Conservation (phyloP, 2,797 vertebrate genomes). For the Lateolabrax maculatus region DNA sequence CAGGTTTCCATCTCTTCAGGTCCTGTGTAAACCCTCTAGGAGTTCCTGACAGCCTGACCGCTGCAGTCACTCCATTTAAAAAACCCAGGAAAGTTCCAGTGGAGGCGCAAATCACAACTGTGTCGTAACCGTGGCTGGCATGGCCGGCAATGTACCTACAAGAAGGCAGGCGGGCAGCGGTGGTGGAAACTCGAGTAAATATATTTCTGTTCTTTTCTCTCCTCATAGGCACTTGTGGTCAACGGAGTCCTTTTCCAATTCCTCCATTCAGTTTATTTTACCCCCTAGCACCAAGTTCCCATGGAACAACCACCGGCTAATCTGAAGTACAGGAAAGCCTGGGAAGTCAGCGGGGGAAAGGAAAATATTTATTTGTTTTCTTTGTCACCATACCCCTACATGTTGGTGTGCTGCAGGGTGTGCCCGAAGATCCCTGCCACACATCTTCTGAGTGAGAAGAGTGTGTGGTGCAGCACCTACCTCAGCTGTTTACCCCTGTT, state of each 20-base stretch:
- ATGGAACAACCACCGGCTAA: slow-evolving; percentile 70
- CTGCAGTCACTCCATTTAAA: slow-evolving; percentile 65
- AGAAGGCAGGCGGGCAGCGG: slow-evolving; percentile 40
- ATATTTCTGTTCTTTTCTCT: slow-evolving; percentile 73
- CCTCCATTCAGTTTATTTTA: slow-evolving; percentile 60
- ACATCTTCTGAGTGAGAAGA: slow-evolving; percentile 44
- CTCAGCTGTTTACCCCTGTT: slow-evolving; percentile 76
- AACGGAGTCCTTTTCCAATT: slow-evolving; percentile 72
- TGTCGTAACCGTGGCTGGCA: slow-evolving; percentile 69
- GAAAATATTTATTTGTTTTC: slow-evolving; percentile 63
- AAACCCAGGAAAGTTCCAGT: slow-evolving; percentile 84
- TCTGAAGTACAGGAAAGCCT: slow-evolving; percentile 55
- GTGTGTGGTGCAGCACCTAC: slow-evolving; percentile 14
- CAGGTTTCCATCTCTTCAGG: slow-evolving; percentile 72
- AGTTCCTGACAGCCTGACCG: slow-evolving; percentile 68
- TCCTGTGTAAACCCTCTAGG: slow-evolving; percentile 58
- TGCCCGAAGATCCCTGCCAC: slow-evolving; percentile 40
- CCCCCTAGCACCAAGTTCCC: slow-evolving; percentile 59
- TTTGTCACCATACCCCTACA: slow-evolving; percentile 51
- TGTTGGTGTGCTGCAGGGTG: slow-evolving; percentile 36
- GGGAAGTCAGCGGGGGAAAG: slow-evolving; percentile 45
- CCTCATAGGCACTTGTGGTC: slow-evolving; percentile 62
- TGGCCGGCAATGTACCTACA: slow-evolving; percentile 39
- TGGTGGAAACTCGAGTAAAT: slow-evolving; percentile 79
- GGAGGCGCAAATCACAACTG: slow-evolving; percentile 71